Conservation (phyloP, 2,888 invertebrate genomes). For the Erannis defoliaria region DNA sequence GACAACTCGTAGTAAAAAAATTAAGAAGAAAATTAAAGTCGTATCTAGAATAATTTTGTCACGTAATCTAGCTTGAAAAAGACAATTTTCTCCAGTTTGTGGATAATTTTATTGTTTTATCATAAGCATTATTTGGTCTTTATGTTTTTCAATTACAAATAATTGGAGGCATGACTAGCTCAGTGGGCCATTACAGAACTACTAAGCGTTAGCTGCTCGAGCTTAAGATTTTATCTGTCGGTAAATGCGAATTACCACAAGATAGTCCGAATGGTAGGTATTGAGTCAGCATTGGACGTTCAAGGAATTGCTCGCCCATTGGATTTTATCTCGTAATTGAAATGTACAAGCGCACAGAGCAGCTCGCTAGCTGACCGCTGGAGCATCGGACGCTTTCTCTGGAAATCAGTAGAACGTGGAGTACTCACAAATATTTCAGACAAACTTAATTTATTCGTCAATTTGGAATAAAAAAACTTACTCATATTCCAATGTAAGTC, state of each 20-base stretch:
- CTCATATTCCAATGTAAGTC: too few species aligned
- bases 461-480: too few species aligned
- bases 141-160: conserved; percentile 8
- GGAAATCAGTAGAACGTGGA: neutral
- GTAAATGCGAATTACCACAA: conserved; percentile 25
- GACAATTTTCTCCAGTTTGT: neutral
- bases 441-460: too few species aligned
- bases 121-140: neutral
- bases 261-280: conserved; percentile 32
- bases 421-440: too few species aligned
- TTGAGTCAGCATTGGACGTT: conserved; percentile 29
- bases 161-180: neutral
- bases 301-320: conserved; percentile 26
- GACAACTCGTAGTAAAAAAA: too few species aligned
- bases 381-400: neutral
- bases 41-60: neutral
- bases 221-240: conserved; percentile 26
- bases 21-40: too few species aligned
- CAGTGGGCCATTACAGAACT: neutral
- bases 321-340: conserved; percentile 34
- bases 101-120: neutral
- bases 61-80: neutral
- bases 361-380: conserved; percentile 9
- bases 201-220: conserved; percentile 11
- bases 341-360: conserved; percentile 26